Evolutionary conservation across 1,140 invertebrate genomes (phyloP).

Genomic region (Neotoxoptera formosana): DNA sequence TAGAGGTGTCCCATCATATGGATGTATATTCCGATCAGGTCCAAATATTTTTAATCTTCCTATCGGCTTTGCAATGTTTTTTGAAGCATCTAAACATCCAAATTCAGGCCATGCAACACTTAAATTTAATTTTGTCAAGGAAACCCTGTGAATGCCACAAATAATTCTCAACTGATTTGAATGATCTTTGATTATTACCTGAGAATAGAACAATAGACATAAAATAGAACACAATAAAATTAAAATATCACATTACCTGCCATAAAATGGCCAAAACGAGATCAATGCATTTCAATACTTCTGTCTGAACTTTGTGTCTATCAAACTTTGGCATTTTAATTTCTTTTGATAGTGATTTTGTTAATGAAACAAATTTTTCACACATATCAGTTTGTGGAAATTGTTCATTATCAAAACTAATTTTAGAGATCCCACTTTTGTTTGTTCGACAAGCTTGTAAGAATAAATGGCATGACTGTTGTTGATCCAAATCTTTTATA

Average conservation of each 20-base stretch:
- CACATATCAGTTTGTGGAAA: constrained; percentile 5
- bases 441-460: constrained; percentile 56
- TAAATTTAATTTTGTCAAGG: constrained; percentile 49
- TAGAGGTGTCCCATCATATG: constrained; percentile 49
- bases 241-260: constrained; percentile 47
- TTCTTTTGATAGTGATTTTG: constrained; percentile 33
- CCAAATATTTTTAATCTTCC: constrained; percentile 53
- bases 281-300: constrained; percentile 49
- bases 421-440: constrained; percentile 31
- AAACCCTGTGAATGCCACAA: constrained; percentile 49
- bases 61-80: constrained; percentile 42
- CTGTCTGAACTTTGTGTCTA: constrained; percentile 45
- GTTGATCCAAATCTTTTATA: constrained; percentile 34
- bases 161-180: constrained; percentile 49
- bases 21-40: constrained; percentile 54
- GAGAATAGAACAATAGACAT: background rate
- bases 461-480: constrained; percentile 51
- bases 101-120: constrained; percentile 40
- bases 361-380: constrained; percentile 52
- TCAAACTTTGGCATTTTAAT: constrained; percentile 41
- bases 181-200: constrained; percentile 53
- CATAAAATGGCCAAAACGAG: constrained; percentile 46
- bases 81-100: constrained; percentile 11
- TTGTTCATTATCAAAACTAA: constrained; percentile 47
- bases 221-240: background rate